Evolutionary conservation across 2,888 invertebrate species (phyloP), one percentile per base, ranked within the genome.

Genomic region (Apamea monoglypha): DNA sequence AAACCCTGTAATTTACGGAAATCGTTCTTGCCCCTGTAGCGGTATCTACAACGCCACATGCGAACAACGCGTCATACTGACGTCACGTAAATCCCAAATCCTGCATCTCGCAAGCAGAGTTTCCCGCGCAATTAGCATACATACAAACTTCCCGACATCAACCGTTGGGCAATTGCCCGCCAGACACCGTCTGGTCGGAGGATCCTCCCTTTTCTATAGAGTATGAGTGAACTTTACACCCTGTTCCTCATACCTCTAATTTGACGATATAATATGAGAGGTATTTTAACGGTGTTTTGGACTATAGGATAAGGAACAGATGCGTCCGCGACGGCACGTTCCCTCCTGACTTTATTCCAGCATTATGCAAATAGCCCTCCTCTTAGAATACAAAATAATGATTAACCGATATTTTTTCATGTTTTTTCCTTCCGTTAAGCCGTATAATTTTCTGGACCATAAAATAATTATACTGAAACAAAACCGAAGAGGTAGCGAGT

Each of bases 281-380:
- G 68, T 10, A 8, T 59, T 82, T 82, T 32, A 74, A 16, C 18
- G 64, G 73, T 77, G 40, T 87, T 78, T 78, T 25, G 12, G 12
- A n/a, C 70, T 71, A 63, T 68, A 78, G 78, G 83, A 83, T 85
- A 81, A 80, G n/a, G 66, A 78, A 47, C 84, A 86, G 78, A 82
- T 84, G 82, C 50, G 63, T 59, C 3, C 18, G 6, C 12, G 12
- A 12, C 70, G 12, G 53, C 6, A 47, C 29, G 61, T 68, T 47
- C 47, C 70, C 53, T 44, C 10, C 47, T 53, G 53, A 73, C 66
- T 79, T 77, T 80, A 82, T 79, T 76, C 74, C 14, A 56, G 36
- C 63, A 80, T 87, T 89, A 88, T 87, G 86, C 82, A 81, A 87
- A 89, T 81, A 40, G 40, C 32, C 67, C 40, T 64, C 71, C 50